phyloP scores from a whole-genome alignment of 2,797 vertebrate genomes.

The Sparidentex hasta region DNA sequence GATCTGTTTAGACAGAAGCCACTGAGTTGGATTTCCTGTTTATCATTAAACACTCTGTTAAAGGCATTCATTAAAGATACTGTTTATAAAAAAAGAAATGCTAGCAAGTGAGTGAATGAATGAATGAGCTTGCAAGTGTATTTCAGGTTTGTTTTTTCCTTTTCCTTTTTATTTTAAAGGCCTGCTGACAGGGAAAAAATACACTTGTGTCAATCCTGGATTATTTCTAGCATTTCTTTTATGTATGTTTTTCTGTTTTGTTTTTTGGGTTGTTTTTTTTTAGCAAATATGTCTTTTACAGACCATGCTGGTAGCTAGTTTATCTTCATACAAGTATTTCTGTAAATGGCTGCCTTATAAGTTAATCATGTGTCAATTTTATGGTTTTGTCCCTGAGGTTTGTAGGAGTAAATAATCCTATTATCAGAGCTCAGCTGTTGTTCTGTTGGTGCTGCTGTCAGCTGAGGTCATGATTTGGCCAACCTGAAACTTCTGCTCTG shows the following conservation, averaged over 20 bases:
- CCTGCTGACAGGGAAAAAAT: background rate
- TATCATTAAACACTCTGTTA: constrained; percentile 31
- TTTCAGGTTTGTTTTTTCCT: constrained; percentile 9
- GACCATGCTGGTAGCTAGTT: background rate
- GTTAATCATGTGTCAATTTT: constrained; percentile 32
- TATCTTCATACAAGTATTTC: background rate
- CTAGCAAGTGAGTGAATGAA: too few species aligned
- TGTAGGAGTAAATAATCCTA: constrained; percentile 57
- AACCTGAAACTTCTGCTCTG: constrained; percentile 46
- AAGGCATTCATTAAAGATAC: constrained; percentile 34
- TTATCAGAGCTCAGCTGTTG: constrained; percentile 60
- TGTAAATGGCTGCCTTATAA: constrained; percentile 26
- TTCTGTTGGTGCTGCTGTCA: constrained; percentile 49
- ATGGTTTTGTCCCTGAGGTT: constrained; percentile 36
- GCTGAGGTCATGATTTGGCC: constrained; percentile 49
- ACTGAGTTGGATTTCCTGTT: constrained; percentile 35
- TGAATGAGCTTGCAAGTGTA: background rate
- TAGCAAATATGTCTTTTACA: background rate
- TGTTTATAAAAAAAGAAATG: constrained; percentile 32
- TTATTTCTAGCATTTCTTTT: constrained; percentile 9
- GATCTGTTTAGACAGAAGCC: constrained; percentile 38
- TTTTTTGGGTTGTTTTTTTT: too few species aligned
- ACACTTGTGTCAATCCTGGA: constrained; percentile 15
- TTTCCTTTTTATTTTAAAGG: constrained; percentile 5
- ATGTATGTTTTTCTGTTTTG: background rate